phyloP scores from a whole-genome alignment of 2,888 invertebrate species.

The Trissoscelio sp. region DNA sequence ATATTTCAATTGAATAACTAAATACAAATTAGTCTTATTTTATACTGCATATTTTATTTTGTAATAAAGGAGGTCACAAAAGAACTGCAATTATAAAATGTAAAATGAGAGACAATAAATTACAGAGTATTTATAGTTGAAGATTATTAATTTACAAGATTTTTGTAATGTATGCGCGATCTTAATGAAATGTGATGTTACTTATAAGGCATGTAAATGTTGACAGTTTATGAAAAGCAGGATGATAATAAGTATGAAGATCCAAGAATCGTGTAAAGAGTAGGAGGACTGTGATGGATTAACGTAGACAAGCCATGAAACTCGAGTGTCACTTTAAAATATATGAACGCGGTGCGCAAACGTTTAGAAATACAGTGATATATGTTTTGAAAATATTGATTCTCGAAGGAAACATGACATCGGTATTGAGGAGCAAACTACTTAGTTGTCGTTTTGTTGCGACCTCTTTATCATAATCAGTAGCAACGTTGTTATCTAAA shows the following conservation, averaged over 20 bases:
- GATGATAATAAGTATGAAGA: constrained; percentile 72
- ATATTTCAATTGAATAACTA: too few relatives aligned
- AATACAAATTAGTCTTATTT: too few relatives aligned
- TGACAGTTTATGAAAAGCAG: constrained; percentile 73
- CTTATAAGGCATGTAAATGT: constrained; percentile 80
- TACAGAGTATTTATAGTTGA: too few relatives aligned
- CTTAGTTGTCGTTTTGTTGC: constrained; percentile 4
- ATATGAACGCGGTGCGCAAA: constrained; percentile 56
- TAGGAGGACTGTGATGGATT: constrained; percentile 79
- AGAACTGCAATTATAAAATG: too few relatives aligned
- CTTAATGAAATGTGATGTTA: constrained; percentile 47
- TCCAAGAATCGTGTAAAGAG: constrained; percentile 67
- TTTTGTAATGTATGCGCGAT: constrained; percentile 9
- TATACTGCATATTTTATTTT: too few relatives aligned
- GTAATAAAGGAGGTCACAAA: too few relatives aligned
- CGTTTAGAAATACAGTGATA: constrained; percentile 63
- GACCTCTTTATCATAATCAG: constrained; percentile 11
- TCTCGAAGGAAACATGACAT: constrained; percentile 47
- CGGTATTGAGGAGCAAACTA: constrained; percentile 35
- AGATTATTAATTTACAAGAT: too few relatives aligned
- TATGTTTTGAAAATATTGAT: constrained; percentile 64
- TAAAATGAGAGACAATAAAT: too few relatives aligned
- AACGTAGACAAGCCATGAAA: constrained; percentile 73
- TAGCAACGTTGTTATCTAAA: not conserved
- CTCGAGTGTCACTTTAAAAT: constrained; percentile 66